Evolutionary conservation across 2,888 invertebrate species (phyloP).

Genomic region (Pherbina coryleti): DNA sequence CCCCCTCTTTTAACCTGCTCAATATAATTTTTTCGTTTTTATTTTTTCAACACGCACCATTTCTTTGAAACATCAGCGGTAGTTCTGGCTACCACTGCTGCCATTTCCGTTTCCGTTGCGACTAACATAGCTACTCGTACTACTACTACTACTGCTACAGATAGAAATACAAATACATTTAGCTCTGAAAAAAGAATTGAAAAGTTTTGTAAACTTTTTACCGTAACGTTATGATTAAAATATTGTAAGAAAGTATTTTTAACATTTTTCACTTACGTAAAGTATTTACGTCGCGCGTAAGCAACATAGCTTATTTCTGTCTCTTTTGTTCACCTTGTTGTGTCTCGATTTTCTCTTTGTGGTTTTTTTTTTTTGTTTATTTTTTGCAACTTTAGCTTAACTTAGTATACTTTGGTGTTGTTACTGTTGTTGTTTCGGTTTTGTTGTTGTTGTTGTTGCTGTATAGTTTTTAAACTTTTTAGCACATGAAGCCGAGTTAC

Average conservation of each 20-base stretch:
- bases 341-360: no score
- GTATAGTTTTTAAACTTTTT: slow-evolving; percentile 36
- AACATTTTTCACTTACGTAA: slow-evolving; percentile 16
- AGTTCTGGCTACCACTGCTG: not conserved
- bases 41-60: not conserved
- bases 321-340: not conserved
- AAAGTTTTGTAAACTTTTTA: slow-evolving; percentile 14
- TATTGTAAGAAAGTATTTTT: slow-evolving; percentile 13
- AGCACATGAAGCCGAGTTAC: slow-evolving; percentile 26
- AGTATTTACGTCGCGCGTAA: not conserved
- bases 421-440: not conserved
- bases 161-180: not conserved
- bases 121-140: no score
- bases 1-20: not conserved
- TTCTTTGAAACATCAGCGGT: not conserved
- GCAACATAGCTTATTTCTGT: not conserved
- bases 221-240: slow-evolving; percentile 29
- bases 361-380: not conserved
- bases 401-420: not conserved
- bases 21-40: not conserved
- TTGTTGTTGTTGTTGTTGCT: slow-evolving; percentile 31
- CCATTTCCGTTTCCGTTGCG: slow-evolving; percentile 23
- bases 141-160: not conserved
- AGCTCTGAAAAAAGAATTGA: not conserved
- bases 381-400: slow-evolving; percentile 20